Percentiles rank a stretch among this genome's conserved stretches.
phyloP scores from a whole-genome alignment of 2,113 vertebrate genomes.

The Thryonomys swinderianus region DNA sequence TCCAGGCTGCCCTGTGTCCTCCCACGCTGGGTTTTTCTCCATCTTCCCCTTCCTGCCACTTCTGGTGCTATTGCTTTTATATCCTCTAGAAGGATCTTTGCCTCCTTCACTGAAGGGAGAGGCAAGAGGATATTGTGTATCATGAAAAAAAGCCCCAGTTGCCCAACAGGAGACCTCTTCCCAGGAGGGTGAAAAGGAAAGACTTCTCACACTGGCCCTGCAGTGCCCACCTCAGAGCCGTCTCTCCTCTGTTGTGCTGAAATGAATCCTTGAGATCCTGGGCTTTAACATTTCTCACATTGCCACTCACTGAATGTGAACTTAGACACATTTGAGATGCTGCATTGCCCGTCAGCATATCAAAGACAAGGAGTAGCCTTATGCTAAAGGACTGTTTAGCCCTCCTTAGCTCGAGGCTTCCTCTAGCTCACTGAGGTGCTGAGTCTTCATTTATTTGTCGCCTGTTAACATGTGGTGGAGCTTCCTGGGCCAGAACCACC shows the following conservation, averaged over 20 bases:
- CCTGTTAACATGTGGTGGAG: neutral
- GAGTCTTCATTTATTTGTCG: neutral
- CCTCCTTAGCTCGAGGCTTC: neutral
- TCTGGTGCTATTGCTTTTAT: neutral
- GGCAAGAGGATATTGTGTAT: no score
- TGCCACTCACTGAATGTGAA: neutral
- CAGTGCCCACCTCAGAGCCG: neutral
- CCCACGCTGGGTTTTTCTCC: neutral
- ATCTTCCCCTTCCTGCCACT: neutral
- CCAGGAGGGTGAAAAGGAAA: neutral
- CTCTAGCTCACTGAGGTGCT: neutral
- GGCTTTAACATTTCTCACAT: neutral
- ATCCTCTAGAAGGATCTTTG: neutral
- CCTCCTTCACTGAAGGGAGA: neutral
- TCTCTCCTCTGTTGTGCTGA: neutral
- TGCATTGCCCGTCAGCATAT: fast-evolving
- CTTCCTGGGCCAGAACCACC: neutral
- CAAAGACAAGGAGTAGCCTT: neutral
- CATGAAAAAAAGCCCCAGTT: neutral
- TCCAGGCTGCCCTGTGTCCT: neutral
- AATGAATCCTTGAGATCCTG: neutral
- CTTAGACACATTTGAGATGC: neutral
- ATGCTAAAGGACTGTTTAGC: neutral
- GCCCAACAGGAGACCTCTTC: neutral
- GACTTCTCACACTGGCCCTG: neutral